Evolutionary conservation across 2,888 invertebrate genomes (phyloP).

Genomic region (Acanthosepion pharaonis): DNA sequence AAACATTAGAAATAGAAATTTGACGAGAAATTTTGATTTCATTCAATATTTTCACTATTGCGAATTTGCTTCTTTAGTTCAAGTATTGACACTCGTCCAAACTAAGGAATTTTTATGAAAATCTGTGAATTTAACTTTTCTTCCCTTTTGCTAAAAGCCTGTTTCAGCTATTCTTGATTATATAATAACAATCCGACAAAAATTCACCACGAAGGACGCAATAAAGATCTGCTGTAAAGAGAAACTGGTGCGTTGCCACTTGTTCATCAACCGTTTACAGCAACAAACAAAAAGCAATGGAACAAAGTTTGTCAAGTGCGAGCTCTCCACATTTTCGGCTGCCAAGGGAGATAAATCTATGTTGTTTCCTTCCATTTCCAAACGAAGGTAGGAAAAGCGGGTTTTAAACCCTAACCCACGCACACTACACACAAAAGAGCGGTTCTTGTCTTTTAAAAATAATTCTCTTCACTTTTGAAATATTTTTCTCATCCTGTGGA

Average conservation of each 20-base stretch:
- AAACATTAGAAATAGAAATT: too few relatives aligned
- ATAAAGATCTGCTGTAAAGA: background rate
- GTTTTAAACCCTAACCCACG: background rate
- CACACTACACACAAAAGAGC: background rate
- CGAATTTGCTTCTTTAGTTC: too few relatives aligned
- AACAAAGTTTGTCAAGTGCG: conserved; percentile 6
- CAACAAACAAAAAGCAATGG: background rate
- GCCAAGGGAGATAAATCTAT: background rate
- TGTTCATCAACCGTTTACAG: too few relatives aligned
- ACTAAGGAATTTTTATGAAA: too few relatives aligned
- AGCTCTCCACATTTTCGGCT: background rate
- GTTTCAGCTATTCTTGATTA: too few relatives aligned
- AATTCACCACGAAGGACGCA: background rate
- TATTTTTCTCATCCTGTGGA: background rate
- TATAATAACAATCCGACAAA: background rate
- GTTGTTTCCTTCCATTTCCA: background rate
- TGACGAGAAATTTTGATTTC: too few relatives aligned
- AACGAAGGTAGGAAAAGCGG: conserved; percentile 11
- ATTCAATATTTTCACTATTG: too few relatives aligned
- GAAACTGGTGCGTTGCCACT: background rate
- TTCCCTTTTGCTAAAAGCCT: background rate
- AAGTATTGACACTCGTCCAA: too few relatives aligned
- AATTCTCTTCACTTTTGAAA: background rate
- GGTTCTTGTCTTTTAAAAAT: background rate
- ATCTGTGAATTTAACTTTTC: background rate